Evolutionary conservation across 1,140 invertebrate genomes (phyloP), one percentile per base, ranked within the genome.

Genomic region (Drosophila hydei): DNA sequence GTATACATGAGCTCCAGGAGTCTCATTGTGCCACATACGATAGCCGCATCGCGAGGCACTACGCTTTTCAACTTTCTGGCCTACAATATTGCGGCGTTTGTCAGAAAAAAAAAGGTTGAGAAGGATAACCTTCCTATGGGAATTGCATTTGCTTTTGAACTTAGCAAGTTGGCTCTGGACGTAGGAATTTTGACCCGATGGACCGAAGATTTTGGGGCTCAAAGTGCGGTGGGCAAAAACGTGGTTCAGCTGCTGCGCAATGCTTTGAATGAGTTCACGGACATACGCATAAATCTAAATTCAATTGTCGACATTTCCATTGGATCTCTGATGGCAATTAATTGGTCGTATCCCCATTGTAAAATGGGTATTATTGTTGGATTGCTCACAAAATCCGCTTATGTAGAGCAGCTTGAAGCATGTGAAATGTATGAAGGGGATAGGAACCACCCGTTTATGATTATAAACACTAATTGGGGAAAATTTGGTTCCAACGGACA

Each of bases 121-220:
- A 84, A 50, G 52, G 96, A 97, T 93, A 18, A 76, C 16, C 52
- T 90, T 0, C 83, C 80, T 2, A 60, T 99, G 45, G 99, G 99
- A 1, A 99, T 99, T 92, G 99, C 98, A 0, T 99, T 99, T 92
- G 99, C 98, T 63, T 99, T 99, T 91, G 98, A 98, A 0, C 95
- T 98, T 84, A 93, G 93, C 40, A 98, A 99, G 91, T 92, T 96
- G 48, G 97, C 98, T 0, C 93, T 99, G 9, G 97, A 96, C 2
- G 95, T 96, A 60, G 99, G 97, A 3, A 92, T 95, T 40, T 93
- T 99, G 18, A 95, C 97, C 19, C 94, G 94, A 6, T 99, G 99
- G 99, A 99, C 98, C 0, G 87, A 84, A 27, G 78, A 78, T 27
- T 91, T 79, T 18, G 88, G 88, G 0, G 80, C 81, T 6, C 42